Evolutionary conservation across 2,888 invertebrate genomes (phyloP).

Genomic region (Tipula helvola): DNA sequence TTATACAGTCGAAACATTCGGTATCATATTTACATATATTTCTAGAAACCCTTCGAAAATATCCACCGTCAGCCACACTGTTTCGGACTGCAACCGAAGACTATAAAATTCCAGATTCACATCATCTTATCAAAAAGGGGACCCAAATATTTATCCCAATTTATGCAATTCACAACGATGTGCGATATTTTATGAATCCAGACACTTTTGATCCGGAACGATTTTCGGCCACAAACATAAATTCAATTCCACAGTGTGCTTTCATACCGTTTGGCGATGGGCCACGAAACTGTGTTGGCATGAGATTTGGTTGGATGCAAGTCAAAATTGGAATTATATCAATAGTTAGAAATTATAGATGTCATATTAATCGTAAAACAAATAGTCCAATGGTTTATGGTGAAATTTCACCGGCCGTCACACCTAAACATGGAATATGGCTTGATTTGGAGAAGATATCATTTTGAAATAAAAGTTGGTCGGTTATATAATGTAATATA

Average conservation of each 20-base stretch:
- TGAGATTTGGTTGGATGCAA: constrained; percentile 16
- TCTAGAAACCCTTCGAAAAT: constrained; percentile 11
- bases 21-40: background rate
- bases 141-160: constrained; percentile 10
- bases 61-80: background rate
- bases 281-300: constrained; percentile 16
- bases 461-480: background rate
- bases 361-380: background rate
- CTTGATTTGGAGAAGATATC: background rate
- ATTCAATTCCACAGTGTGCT: background rate
- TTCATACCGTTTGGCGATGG: constrained; percentile 17
- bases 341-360: background rate
- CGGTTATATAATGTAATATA: background rate
- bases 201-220: constrained; percentile 12
- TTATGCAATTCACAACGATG: constrained; percentile 11
- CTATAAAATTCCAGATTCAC: constrained; percentile 10
- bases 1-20: background rate
- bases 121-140: constrained; percentile 8
- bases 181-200: constrained; percentile 10
- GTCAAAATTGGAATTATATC: background rate
- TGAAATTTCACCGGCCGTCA: background rate
- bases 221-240: constrained; percentile 6
- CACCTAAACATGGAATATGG: background rate
- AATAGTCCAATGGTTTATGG: background rate
- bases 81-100: constrained; percentile 6